phyloP scores from a whole-genome alignment of 1,140 invertebrate genomes.

The Solenopsis invicta region DNA sequence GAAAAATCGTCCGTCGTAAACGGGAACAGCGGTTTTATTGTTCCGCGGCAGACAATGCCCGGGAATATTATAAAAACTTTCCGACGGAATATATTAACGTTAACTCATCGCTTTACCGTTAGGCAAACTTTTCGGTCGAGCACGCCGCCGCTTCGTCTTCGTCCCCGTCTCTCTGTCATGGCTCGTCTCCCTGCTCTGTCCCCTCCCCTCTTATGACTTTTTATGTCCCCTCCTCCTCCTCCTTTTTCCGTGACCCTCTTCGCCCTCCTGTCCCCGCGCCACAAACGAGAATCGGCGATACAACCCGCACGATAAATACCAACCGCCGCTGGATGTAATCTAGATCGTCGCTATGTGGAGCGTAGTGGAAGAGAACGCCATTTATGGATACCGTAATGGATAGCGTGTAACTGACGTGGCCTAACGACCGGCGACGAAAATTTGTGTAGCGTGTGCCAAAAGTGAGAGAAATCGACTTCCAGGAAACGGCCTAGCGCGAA shows the following conservation, averaged over 20 bases:
- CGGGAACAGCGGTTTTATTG: constrained; percentile 86
- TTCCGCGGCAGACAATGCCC: constrained; percentile 86
- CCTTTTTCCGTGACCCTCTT: constrained; percentile 10
- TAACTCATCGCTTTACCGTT: constrained; percentile 87
- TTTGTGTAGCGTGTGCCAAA: constrained; percentile 22
- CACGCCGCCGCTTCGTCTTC: constrained; percentile 74
- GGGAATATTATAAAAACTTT: constrained; percentile 87
- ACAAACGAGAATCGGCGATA: constrained; percentile 60
- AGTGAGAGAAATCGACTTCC: constrained; percentile 14
- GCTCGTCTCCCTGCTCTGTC: constrained; percentile 46
- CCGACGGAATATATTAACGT: constrained; percentile 87
- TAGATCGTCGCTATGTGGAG: constrained; percentile 59
- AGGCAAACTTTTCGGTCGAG: constrained; percentile 85
- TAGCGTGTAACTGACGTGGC: constrained; percentile 60
- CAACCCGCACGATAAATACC: constrained; percentile 62
- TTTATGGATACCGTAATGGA: constrained; percentile 59
- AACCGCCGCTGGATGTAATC: constrained; percentile 55
- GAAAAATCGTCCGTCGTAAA: constrained; percentile 86
- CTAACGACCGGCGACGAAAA: constrained; percentile 50
- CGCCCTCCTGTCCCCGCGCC: constrained; percentile 25
- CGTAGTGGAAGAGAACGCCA: constrained; percentile 60
- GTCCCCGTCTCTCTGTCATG: constrained; percentile 58
- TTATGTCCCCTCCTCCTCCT: constrained; percentile 40
- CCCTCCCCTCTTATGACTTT: constrained; percentile 51
- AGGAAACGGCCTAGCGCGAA: neutral